Evolutionary conservation across 2,888 invertebrate genomes (phyloP).

Genomic region (Lochmaea crataegi): DNA sequence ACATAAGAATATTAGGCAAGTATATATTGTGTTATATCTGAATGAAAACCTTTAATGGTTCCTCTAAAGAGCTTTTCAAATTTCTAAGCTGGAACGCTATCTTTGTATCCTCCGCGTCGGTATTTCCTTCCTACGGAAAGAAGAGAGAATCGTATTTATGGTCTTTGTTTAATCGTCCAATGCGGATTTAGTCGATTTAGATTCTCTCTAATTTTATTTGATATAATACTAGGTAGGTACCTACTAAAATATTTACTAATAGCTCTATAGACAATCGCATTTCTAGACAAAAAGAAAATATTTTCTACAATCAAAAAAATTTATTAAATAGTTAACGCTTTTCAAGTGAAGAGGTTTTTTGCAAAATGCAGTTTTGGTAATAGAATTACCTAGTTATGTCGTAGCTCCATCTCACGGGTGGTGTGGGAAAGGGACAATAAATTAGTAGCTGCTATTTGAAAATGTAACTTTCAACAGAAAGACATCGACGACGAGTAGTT

Average conservation of each 20-base stretch:
- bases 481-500: too few species aligned
- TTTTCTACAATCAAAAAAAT: not conserved
- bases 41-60: not conserved
- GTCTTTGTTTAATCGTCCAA: constrained; percentile 2
- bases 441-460: too few species aligned
- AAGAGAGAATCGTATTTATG: not conserved
- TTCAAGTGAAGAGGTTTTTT: too few species aligned
- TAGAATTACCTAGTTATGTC: too few species aligned
- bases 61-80: not conserved
- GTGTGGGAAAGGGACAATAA: too few species aligned
- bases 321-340: too few species aligned
- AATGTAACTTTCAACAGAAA: too few species aligned
- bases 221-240: not conserved
- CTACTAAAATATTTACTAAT: not conserved
- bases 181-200: not conserved
- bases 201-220: not conserved
- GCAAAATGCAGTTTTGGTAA: too few species aligned
- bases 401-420: too few species aligned
- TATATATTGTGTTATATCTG: not conserved
- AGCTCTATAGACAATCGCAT: too few species aligned
- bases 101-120: not conserved
- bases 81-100: not conserved
- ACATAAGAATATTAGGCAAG: not conserved
- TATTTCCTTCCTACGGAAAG: constrained; percentile 1
- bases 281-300: not conserved